phyloP scores from a whole-genome alignment of 1,140 invertebrate species.

The Penaeus japonicus region DNA sequence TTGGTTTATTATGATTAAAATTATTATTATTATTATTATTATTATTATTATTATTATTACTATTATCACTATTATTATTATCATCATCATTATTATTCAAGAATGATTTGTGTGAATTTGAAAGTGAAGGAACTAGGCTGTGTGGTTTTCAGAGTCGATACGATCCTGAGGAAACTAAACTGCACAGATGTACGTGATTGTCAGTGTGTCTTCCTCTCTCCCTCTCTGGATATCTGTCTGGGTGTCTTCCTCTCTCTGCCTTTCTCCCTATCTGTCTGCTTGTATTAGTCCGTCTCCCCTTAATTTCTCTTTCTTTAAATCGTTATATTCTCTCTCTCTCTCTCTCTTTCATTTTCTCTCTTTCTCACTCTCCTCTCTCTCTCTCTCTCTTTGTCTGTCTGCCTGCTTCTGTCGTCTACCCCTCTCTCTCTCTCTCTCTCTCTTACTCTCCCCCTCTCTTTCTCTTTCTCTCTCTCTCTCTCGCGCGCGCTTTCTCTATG shows the following conservation, averaged over 20 bases:
- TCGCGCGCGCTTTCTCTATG: not conserved
- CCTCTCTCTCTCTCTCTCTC: not conserved
- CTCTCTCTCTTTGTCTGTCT: not conserved
- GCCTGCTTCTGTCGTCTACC: not conserved
- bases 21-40: no score
- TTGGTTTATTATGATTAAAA: no score
- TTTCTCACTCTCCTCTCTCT: not conserved
- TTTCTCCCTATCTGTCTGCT: not conserved
- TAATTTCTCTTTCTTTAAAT: not conserved
- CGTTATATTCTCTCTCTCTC: no score
- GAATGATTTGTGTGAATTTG: no score
- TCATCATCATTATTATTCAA: no score
- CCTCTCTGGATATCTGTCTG: not conserved
- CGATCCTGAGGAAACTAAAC: no score
- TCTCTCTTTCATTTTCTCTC: conserved; percentile 21
- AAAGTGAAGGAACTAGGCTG: no score
- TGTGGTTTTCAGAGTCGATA: no score
- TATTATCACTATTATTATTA: no score
- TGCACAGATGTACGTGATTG: no score
- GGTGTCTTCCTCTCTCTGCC: not conserved
- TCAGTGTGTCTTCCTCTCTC: not conserved
- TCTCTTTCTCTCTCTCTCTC: not conserved
- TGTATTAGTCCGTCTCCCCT: no score
- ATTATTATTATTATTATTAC: no score
- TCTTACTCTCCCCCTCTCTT: not conserved